These are phyloP conservation scores for Dolichopus griseipennis DNA, from an alignment of 2,888 invertebrate genomes.

Conservation along the genomic window DNA sequence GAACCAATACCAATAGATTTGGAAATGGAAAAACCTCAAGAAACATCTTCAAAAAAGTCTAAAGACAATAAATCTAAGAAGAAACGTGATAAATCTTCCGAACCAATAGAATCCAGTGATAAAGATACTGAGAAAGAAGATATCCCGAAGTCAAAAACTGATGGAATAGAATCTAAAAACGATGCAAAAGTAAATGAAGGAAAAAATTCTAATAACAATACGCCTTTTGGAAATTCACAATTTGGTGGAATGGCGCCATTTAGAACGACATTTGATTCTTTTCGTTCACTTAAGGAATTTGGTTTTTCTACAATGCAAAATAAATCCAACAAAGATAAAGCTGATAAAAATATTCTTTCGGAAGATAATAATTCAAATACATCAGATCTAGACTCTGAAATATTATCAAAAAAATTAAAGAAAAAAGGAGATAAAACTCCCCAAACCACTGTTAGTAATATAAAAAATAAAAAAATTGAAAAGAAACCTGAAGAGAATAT, in stretches of 20 bases:
- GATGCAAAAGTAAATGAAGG: background rate
- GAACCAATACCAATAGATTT: background rate
- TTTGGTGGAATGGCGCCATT: background rate
- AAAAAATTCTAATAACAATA: background rate
- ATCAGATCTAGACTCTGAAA: background rate
- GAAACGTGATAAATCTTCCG: background rate
- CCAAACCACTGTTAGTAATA: background rate
- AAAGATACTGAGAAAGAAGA: background rate
- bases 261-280: conserved; percentile 17
- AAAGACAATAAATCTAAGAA: background rate
- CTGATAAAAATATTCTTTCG: background rate
- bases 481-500: conserved; percentile 33
- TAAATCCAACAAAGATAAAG: conserved; percentile 15
- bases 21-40: background rate
- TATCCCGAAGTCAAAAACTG: background rate
- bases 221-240: background rate
- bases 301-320: conserved; percentile 12
- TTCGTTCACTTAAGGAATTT: conserved; percentile 19
- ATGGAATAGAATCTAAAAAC: background rate
- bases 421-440: background rate
- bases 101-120: conserved; percentile 13
- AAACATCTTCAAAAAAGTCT: background rate
- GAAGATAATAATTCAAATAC: conserved; percentile 2
- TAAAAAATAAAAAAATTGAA: conserved; percentile 23
- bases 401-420: conserved; percentile 10